Percentiles rank a stretch among this genome's conserved stretches.
Evolutionary conservation across 2,797 vertebrate species (phyloP).

Genomic region (Ptychobarbus kaznakovi): DNA sequence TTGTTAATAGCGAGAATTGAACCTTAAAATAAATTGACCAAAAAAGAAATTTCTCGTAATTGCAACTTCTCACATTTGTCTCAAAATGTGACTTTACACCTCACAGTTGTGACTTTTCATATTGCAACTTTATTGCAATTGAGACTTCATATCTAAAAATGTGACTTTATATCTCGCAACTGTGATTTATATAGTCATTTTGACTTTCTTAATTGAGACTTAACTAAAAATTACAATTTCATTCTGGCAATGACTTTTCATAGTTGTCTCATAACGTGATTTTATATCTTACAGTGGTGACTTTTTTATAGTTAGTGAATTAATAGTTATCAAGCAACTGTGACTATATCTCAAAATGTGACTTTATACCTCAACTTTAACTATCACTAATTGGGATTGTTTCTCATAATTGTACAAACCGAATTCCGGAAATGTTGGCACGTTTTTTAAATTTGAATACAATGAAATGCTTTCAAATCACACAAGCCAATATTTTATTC

Average conservation of each 20-base stretch:
- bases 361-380: neutral
- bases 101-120: neutral
- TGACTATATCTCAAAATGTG: neutral
- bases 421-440: no score
- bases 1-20: conserved; percentile 26
- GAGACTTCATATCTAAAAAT: neutral
- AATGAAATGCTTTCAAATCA: no score
- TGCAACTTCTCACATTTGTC: neutral
- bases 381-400: neutral
- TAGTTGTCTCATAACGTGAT: no score
- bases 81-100: neutral
- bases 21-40: conserved; percentile 34
- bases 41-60: neutral
- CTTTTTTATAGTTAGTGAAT: neutral
- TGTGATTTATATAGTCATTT: neutral
- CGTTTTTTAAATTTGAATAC: no score
- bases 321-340: neutral
- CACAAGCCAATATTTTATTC: no score
- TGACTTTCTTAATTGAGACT: neutral
- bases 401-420: no score
- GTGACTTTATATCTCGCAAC: neutral
- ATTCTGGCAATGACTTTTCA: neutral
- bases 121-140: neutral
- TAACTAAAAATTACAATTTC: neutral
- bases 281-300: neutral